Conservation (phyloP, 2,797 vertebrate genomes). For the Nannoperca australis region DNA sequence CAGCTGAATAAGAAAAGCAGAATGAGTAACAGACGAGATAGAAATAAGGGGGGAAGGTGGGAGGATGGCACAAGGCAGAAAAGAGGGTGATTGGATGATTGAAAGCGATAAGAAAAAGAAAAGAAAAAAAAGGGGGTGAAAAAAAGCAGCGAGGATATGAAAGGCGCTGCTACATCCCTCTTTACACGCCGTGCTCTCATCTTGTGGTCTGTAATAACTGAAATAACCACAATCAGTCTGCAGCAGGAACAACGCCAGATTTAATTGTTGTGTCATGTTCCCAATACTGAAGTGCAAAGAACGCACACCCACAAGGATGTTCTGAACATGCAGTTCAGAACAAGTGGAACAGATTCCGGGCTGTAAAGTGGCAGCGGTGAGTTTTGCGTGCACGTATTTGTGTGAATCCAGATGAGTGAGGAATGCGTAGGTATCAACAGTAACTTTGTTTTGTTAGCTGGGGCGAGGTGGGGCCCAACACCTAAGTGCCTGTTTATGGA, state of each 20-base stretch:
- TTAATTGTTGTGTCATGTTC: slow-evolving; percentile 75
- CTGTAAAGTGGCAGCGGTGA: slow-evolving; percentile 5
- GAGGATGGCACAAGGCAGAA: slow-evolving; percentile 37
- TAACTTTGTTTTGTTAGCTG: slow-evolving; percentile 79
- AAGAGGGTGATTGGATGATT: slow-evolving; percentile 43
- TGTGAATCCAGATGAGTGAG: slow-evolving; percentile 60
- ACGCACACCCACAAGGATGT: slow-evolving; percentile 48
- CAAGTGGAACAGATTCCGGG: slow-evolving; percentile 30
- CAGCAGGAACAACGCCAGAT: slow-evolving; percentile 64
- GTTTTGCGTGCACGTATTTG: slow-evolving; percentile 30
- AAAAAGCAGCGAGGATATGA: slow-evolving; percentile 43
- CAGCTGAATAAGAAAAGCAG: slow-evolving; percentile 72
- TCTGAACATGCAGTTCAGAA: slow-evolving; percentile 43
- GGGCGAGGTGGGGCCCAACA: slow-evolving; percentile 70
- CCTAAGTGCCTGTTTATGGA: slow-evolving; percentile 75
- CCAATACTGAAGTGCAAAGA: slow-evolving; percentile 49
- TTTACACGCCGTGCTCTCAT: slow-evolving; percentile 60
- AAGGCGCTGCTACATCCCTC: slow-evolving; percentile 57
- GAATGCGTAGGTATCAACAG: slow-evolving; percentile 72
- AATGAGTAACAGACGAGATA: slow-evolving; percentile 68
- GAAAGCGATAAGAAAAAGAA: slow-evolving; percentile 7
- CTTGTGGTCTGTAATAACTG: slow-evolving; percentile 71
- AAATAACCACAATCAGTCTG: slow-evolving; percentile 70
- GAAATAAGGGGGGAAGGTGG: slow-evolving; percentile 47
- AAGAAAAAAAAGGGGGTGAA: background rate